Conservation (phyloP, 2,888 invertebrate genomes). For the Pachydiplax longipennis region DNA sequence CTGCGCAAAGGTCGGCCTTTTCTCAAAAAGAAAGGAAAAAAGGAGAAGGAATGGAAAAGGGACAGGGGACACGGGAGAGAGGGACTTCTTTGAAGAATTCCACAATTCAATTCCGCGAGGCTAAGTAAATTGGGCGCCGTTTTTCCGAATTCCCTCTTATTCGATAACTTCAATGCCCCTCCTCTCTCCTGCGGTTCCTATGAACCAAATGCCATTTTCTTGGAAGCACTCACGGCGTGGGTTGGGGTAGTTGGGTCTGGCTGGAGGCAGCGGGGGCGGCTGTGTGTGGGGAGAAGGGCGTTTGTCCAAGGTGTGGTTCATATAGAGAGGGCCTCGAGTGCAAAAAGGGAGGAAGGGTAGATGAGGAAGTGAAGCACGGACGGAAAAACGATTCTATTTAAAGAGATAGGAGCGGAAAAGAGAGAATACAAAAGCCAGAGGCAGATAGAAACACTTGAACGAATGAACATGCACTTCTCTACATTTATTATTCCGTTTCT, state of each 20-base stretch:
- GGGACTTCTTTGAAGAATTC: conserved; percentile 33
- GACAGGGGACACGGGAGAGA: background rate
- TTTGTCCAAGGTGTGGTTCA: background rate
- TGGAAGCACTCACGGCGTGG: background rate
- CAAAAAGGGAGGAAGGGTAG: too few species aligned
- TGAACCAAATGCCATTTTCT: conserved; percentile 10
- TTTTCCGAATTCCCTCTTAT: conserved; percentile 33
- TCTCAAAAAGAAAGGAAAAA: background rate
- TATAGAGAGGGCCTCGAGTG: background rate
- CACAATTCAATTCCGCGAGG: conserved; percentile 42
- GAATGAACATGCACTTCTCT: too few species aligned
- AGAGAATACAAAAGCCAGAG: background rate
- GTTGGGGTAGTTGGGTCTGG: background rate
- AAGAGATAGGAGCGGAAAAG: background rate
- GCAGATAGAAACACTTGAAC: background rate
- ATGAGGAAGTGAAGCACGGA: too few species aligned
- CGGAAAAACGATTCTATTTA: too few species aligned
- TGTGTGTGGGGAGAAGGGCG: background rate
- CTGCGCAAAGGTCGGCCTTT: background rate
- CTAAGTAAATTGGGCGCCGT: conserved; percentile 42
- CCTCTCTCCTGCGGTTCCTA: background rate
- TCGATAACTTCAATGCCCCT: conserved; percentile 16
- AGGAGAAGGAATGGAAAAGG: background rate
- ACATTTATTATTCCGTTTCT: too few species aligned
- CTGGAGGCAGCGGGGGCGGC: background rate